Percentiles rank a stretch among this genome's conserved stretches.
phyloP scores from a whole-genome alignment of 2,797 vertebrate genomes.

The Anisognathus igniventris region DNA sequence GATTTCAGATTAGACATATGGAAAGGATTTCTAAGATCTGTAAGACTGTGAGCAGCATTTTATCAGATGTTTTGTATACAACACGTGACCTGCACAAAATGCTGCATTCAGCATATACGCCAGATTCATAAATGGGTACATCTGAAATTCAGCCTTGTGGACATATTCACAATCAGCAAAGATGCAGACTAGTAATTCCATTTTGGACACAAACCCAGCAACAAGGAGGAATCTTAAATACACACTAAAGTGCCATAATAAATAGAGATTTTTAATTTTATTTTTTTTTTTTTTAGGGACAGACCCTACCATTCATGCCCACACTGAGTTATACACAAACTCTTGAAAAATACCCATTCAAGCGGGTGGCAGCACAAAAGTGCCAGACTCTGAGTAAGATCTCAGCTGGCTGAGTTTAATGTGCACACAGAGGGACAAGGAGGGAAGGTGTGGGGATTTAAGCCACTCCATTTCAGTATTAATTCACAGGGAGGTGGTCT shows the following conservation, averaged over 20 bases:
- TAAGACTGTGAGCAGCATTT: constrained; percentile 65
- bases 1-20: constrained; percentile 69
- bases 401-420: background rate
- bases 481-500: constrained; percentile 17
- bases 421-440: background rate
- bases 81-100: constrained; percentile 64
- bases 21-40: constrained; percentile 68
- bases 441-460: background rate
- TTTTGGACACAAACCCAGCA: background rate
- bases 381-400: background rate
- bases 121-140: constrained; percentile 52
- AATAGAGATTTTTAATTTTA: background rate
- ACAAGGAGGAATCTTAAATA: background rate
- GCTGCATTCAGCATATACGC: constrained; percentile 56
- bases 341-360: background rate
- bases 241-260: background rate
- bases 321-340: background rate
- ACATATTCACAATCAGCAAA: constrained; percentile 21
- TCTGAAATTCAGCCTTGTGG: constrained; percentile 54
- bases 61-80: constrained; percentile 68
- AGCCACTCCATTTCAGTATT: background rate
- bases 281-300: background rate
- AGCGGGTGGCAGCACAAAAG: background rate
- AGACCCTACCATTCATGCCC: background rate
- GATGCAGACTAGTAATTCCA: background rate